Evolutionary conservation across 2,888 invertebrate species (phyloP), one percentile per base, ranked within the genome.

Genomic region (Agrotis exclamationis): DNA sequence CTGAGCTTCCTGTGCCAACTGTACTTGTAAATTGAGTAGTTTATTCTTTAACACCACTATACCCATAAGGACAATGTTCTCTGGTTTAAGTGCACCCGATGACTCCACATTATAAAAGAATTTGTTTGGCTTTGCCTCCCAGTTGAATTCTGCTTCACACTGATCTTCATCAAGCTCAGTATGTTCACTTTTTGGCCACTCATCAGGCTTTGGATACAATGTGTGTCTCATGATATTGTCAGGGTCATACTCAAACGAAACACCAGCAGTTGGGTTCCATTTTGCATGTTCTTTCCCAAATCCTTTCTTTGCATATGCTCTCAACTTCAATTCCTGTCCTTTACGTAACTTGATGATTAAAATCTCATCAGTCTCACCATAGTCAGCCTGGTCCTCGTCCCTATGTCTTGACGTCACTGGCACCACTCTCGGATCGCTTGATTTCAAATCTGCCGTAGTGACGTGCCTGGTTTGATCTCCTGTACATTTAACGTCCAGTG

Each of bases 271-370:
- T 4, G 99, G 99, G 96, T 99, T 99, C 99, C 99, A 99, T 93
- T 99, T 99, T 0, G 99, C 99, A 96, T 99, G 99, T 92, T 99
- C 99, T 91, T 99, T 99, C 0, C 99, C 99, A 96, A 99, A 99
- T 13, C 97, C 97, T 96, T 99, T 99, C 88, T 99, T 99, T 0
- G 99, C 99, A 96, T 99, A 99, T 1, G 99, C 99, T 86, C 98
- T 97, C 71, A 99, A 95, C 92, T 99, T 99, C 53, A 99, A 93
- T 91, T 99, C 99, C 92, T 99, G 99, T 0, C 99, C 97, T 91
- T 97, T 97, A 62, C 97, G 97, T 73, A 98, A 91, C 88, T 98
- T 98, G 7, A 98, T 97, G 20, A 98, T 97, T 58, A 98, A 91
- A 84, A 97, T 97, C 97, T 99, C 99, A 93, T 99, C 99, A 24